phyloP scores from a whole-genome alignment of 2,888 invertebrate species.

The Lycia hirtaria region DNA sequence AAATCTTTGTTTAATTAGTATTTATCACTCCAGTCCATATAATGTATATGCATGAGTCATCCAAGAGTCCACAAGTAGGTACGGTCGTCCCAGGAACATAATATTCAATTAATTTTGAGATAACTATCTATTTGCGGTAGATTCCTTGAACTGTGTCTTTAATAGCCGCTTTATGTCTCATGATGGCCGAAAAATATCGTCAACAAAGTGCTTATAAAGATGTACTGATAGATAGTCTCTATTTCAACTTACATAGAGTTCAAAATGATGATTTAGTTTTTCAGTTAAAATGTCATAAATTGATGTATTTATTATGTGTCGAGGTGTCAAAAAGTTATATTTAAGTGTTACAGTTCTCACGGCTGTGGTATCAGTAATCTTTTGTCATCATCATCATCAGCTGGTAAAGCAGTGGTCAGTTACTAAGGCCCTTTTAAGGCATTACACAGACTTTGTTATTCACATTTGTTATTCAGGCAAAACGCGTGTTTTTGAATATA shows the following conservation, averaged over 20 bases:
- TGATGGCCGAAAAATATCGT: conserved; percentile 25
- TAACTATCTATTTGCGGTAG: conserved; percentile 38
- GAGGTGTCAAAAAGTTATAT: conserved; percentile 14
- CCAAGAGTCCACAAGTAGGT: conserved; percentile 1
- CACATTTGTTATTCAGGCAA: no score
- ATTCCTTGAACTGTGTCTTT: conserved; percentile 39
- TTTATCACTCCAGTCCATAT: not conserved
- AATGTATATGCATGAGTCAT: conserved; percentile 14
- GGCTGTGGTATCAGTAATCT: not conserved
- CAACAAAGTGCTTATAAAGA: conserved; percentile 2
- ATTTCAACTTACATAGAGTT: not conserved
- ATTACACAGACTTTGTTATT: no score
- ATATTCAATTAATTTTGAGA: conserved; percentile 43
- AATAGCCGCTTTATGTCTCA: conserved; percentile 26
- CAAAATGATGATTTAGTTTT: conserved; percentile 1
- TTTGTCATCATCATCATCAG: no score
- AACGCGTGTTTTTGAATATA: no score
- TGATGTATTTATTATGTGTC: conserved; percentile 9
- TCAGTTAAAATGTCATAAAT: not conserved
- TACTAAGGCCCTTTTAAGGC: no score
- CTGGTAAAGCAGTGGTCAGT: no score
- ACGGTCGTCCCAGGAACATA: conserved; percentile 29
- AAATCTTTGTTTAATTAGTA: not conserved
- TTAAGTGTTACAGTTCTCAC: conserved; percentile 24
- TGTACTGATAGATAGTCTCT: not conserved